Evolutionary conservation across 2,888 invertebrate genomes (phyloP).

Genomic region (Fragum sueziense): DNA sequence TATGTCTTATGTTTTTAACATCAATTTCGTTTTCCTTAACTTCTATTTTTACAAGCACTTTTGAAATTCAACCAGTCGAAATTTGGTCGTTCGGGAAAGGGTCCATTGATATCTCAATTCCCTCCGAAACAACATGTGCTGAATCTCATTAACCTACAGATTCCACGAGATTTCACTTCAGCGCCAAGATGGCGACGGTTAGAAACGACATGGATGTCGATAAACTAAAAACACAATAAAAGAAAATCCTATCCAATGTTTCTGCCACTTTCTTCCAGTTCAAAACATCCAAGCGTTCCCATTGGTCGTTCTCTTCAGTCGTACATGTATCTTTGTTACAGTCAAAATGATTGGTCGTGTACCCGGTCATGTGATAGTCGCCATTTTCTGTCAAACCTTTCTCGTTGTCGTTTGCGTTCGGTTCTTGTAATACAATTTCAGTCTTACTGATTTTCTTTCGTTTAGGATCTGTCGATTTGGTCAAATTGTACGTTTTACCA

Average conservation of each 20-base stretch:
- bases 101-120: no score
- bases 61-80: no score
- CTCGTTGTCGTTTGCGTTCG: constrained; percentile 8
- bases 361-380: constrained; percentile 7
- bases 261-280: constrained; percentile 37
- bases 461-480: constrained; percentile 2
- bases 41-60: no score
- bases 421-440: background rate
- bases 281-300: background rate
- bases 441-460: background rate
- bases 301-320: background rate
- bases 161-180: constrained; percentile 11
- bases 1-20: no score
- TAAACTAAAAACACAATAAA: constrained; percentile 44
- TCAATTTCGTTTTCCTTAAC: no score
- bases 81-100: no score
- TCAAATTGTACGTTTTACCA: constrained; percentile 18
- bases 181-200: constrained; percentile 28
- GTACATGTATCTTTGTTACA: background rate
- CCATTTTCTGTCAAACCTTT: constrained; percentile 8
- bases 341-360: constrained; percentile 8
- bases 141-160: background rate
- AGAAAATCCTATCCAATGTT: constrained; percentile 38
- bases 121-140: no score
- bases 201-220: constrained; percentile 37